Evolutionary conservation across 1,140 invertebrate species (phyloP), one percentile per base, ranked within the genome.

Genomic region (Caerostris darwini): DNA sequence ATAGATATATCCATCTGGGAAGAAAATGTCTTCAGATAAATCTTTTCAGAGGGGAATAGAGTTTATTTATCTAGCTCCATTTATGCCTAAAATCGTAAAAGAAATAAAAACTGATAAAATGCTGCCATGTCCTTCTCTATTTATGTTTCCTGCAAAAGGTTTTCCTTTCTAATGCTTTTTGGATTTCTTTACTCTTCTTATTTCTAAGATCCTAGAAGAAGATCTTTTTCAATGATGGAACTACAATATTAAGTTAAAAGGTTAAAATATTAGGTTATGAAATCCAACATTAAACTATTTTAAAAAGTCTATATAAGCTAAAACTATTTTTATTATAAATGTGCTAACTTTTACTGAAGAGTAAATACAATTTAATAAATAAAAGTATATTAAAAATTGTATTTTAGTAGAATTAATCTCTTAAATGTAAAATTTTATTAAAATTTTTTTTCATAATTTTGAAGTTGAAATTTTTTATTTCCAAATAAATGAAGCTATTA

Each of bases 71-170:
- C 53, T 12, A 50, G 34, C 3, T 77, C 71, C 12, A 77, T 77
- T 50, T 77, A 53, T 77, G 10, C 71, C 6, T 34, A 7, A 53
- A 77, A 77, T 12, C 50, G 71, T 12, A 34, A 34, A 50, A 77
- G 50, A 77, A 77, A 77, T 53, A 77, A 77, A 77, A 77, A 34
- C 71, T 34, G 71, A 77, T 77, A 53, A 77, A 77, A 77, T 12
- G 50, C 71, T 50, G 7, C 71, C 50, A 67, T 67, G 8, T 53
- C 8, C 6, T 53, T 50, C n/a, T 53, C 7, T 77, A 12, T 77
- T 77, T 77, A 77, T 5, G 71, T 50, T 50, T 77, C 71, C 34
- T 77, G 34, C 10, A 12, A 50, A 77, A 34, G 19, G 34, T 34
- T 77, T 77, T 50, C 5, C 34, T 12, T 77, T 50, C 71, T 77